Conservation (phyloP, 1,140 invertebrate genomes). For the Spodoptera frugiperda region DNA sequence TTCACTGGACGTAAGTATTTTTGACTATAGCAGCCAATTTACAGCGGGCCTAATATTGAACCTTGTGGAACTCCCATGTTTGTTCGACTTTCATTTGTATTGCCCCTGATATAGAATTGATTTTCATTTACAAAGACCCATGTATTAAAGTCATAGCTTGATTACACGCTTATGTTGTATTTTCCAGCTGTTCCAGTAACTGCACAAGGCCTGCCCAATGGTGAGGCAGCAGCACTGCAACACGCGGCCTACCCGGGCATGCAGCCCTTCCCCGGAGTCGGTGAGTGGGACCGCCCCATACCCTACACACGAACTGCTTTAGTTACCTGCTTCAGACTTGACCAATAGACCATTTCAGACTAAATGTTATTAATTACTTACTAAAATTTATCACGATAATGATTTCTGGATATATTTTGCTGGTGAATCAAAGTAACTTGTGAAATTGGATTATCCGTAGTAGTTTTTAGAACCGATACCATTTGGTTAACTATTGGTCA, state of each 20-base stretch:
- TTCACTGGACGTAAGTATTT: constrained; percentile 96
- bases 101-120: too few species aligned
- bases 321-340: constrained; percentile 31
- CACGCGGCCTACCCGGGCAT: constrained; percentile 95
- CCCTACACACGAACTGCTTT: constrained; percentile 45
- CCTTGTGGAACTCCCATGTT: background rate
- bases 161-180: background rate
- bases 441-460: too few species aligned
- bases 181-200: constrained; percentile 90
- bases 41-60: background rate
- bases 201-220: constrained; percentile 95
- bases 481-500: constrained; percentile 28
- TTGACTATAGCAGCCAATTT: background rate
- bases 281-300: constrained; percentile 88
- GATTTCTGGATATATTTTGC: too few species aligned
- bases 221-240: constrained; percentile 94
- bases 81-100: too few species aligned
- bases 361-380: background rate
- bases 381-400: too few species aligned
- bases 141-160: too few species aligned
- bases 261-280: constrained; percentile 96
- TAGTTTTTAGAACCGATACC: too few species aligned
- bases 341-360: constrained; percentile 16
- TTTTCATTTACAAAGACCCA: too few species aligned
- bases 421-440: too few species aligned